Evolutionary conservation across 2,888 invertebrate genomes (phyloP).

Genomic region (Sepioteuthis lessoniana): DNA sequence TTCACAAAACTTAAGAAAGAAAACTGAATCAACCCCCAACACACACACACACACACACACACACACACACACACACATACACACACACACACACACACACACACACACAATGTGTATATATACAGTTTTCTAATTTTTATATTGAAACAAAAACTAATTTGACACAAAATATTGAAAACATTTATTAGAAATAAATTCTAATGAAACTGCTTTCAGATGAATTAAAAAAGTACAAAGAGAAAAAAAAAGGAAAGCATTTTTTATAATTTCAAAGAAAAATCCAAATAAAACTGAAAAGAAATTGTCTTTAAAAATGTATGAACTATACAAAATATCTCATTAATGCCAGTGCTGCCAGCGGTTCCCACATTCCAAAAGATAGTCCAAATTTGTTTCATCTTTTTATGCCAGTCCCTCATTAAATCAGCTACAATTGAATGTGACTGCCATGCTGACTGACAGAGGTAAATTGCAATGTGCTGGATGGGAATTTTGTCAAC

Average conservation of each 20-base stretch:
- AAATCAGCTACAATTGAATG: not conserved
- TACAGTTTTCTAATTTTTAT: not conserved
- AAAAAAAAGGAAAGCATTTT: too few relatives aligned
- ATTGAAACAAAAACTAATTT: not conserved
- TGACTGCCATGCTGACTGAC: not conserved
- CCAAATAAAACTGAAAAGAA: not conserved
- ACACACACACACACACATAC: not conserved
- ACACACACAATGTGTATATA: not conserved
- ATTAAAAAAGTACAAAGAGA: too few relatives aligned
- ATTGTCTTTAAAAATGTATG: not conserved
- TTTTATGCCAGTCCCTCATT: not conserved
- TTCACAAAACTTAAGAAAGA: too few relatives aligned
- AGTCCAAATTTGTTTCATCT: not conserved
- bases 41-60: not conserved
- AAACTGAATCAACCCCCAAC: not conserved
- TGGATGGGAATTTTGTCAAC: not conserved
- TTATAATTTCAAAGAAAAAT: not conserved
- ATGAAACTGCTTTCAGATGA: too few relatives aligned
- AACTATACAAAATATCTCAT: not conserved
- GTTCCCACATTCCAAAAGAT: not conserved
- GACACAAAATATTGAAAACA: not conserved
- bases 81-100: not conserved
- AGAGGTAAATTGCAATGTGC: not conserved
- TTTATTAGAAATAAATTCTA: not conserved
- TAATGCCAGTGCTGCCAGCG: not conserved